These are phyloP conservation scores for Protophormia terraenovae DNA, from an alignment of 2,888 invertebrate species.

Conservation along the genomic window DNA sequence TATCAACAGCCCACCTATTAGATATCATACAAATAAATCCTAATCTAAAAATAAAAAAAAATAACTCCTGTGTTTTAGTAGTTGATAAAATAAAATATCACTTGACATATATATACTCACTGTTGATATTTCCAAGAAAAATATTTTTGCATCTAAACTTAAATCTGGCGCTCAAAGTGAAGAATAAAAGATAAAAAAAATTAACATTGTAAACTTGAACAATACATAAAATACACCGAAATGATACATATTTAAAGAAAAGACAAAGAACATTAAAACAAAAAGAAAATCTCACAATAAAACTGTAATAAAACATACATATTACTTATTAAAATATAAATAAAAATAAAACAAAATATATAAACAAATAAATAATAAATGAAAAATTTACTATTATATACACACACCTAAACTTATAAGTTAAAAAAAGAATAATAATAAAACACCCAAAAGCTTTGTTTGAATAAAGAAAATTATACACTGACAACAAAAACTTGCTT, in stretches of 20 bases:
- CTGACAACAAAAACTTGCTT: conserved; percentile 58
- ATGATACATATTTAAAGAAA: conserved; percentile 68
- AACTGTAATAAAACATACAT: conserved; percentile 64
- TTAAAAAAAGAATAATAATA: conserved; percentile 30
- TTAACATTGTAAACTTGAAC: conserved; percentile 70
- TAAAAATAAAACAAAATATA: conserved; percentile 28
- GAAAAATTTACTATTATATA: conserved; percentile 37
- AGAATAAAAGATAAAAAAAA: conserved; percentile 11
- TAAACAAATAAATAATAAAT: no score
- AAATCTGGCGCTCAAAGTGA: conserved; percentile 54
- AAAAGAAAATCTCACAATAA: conserved; percentile 46
- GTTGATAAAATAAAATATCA: conserved; percentile 30
- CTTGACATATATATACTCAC: conserved; percentile 14
- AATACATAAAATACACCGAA: conserved; percentile 70
- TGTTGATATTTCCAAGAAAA: conserved; percentile 19
- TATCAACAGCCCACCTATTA: conserved; percentile 80
- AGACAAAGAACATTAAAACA: not conserved
- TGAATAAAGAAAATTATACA: conserved; percentile 65
- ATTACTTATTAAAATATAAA: no score
- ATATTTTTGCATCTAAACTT: conserved; percentile 39
- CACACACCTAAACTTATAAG: conserved; percentile 54
- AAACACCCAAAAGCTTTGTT: conserved; percentile 66
- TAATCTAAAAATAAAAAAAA: conserved; percentile 30
- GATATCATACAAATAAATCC: conserved; percentile 61
- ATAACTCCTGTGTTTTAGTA: conserved; percentile 28